A percentile compares a stretch with the other conserved stretches of the same genome.
Evolutionary conservation across 2,113 vertebrate species (phyloP).

Genomic region (Brachyhypopomus gauderio): DNA sequence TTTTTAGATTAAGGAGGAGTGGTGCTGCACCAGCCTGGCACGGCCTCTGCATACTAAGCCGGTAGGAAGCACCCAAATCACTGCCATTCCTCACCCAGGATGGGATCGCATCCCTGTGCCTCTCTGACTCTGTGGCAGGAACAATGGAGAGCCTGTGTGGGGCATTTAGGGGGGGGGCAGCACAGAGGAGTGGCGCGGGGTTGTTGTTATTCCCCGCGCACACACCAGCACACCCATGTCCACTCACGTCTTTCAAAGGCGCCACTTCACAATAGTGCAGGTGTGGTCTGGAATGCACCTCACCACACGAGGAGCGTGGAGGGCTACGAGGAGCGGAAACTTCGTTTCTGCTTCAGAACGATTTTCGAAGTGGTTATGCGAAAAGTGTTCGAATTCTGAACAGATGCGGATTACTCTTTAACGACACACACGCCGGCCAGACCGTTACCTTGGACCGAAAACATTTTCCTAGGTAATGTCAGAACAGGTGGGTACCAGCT

Average conservation of each 20-base stretch:
- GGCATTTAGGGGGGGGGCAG: not conserved
- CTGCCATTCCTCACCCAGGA: conserved; percentile 65
- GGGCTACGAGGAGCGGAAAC: not conserved
- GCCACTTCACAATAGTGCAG: conserved; percentile 52
- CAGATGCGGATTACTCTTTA: not conserved
- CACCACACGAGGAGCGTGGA: not conserved
- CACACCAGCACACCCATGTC: conserved; percentile 52
- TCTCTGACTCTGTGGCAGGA: conserved; percentile 62
- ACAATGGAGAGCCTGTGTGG: conserved; percentile 75
- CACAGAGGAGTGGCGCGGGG: conserved; percentile 1
- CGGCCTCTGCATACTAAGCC: conserved; percentile 69
- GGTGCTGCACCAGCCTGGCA: conserved; percentile 55
- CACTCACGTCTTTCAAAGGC: conserved; percentile 50
- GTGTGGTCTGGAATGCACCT: conserved; percentile 56
- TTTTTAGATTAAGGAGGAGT: not conserved
- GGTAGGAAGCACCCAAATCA: conserved; percentile 55
- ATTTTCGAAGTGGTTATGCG: not conserved
- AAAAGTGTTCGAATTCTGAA: not conserved
- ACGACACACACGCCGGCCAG: not conserved
- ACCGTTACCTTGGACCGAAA: not conserved
- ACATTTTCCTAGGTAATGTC: not conserved
- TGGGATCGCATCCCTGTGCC: conserved; percentile 65
- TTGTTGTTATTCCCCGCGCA: conserved; percentile 58
- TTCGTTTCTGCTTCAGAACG: no score
- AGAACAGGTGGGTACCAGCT: not conserved